Evolutionary conservation across 2,797 vertebrate genomes (phyloP), one percentile per base, ranked within the genome.

Genomic region (Pseudopleuronectes americanus): DNA sequence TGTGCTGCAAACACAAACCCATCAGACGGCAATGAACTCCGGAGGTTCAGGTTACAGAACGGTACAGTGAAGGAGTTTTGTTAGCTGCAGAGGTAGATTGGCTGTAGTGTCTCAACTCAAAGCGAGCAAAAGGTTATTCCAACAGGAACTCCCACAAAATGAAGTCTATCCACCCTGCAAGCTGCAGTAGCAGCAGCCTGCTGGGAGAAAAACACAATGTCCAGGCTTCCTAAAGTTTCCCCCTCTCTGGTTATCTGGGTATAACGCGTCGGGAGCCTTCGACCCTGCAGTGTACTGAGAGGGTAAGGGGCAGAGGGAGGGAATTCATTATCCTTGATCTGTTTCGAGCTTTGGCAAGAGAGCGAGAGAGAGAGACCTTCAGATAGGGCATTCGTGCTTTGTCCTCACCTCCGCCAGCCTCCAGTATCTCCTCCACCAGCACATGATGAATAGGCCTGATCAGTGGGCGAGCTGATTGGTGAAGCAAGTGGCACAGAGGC

Each of bases 271-370:
- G 56, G 68, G 81, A 79, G 71, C 68, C 28, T 48, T 65, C 80
- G 78, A 74, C 73, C 85, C 66, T 45, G 72, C 63, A 74, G 79
- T 80, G 79, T 66, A 68, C 68, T 47, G 31, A 33, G 59, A 84
- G 87, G 90, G 86, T n/a, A 89, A 77, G 70, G 86, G 81, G 74
- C 76, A 85, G 54, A 57, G 62, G 64, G 49, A 75, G 65, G 63
- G 85, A 90, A 93, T 91, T 87, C 77, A 89, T 93, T 92, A 92
- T 92, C 88, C 81, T 90, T 77, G 71, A 89, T 76, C 63, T 4
- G 71, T 81, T 80, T 54, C 3, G 2, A 56, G 59, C 64, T 84
- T 83, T 83, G 64, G 76, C 84, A 79, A 68, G 53, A 76, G 65
- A 65, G 53, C n/a, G n/a, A 38, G 33, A 23, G 33, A 57, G 58